Percentiles rank a stretch among this genome's conserved stretches.
Evolutionary conservation across 2,888 invertebrate species (phyloP).

Genomic region (Lordiphosa fenestrarum): DNA sequence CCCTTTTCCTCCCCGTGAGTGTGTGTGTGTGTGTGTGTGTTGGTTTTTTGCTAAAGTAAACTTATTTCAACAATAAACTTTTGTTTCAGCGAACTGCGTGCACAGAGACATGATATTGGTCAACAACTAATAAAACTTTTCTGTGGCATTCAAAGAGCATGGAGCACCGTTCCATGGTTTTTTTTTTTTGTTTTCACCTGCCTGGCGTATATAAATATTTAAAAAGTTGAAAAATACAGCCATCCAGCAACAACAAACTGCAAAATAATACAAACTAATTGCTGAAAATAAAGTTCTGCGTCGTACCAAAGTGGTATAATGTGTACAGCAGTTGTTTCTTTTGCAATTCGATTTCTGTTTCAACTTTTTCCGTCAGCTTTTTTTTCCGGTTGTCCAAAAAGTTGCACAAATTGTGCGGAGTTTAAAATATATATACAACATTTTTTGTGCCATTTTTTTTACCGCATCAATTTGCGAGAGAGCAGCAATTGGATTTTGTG

Average conservation of each 20-base stretch:
- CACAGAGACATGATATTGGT: slow-evolving; percentile 42
- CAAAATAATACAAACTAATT: slow-evolving; percentile 69
- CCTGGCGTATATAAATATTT: slow-evolving; percentile 52
- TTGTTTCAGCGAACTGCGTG: not conserved
- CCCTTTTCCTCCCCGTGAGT: not conserved
- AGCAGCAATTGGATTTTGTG: slow-evolving; percentile 42
- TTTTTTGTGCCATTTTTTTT: slow-evolving; percentile 6
- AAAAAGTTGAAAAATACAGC: slow-evolving; percentile 51
- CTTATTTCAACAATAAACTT: slow-evolving; percentile 17
- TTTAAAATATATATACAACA: slow-evolving; percentile 1
- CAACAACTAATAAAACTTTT: slow-evolving; percentile 68
- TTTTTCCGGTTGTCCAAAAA: slow-evolving; percentile 1
- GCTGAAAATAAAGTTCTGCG: slow-evolving; percentile 57
- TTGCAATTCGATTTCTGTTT: slow-evolving; percentile 13
- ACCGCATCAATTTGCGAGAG: slow-evolving; percentile 7
- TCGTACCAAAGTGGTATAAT: slow-evolving; percentile 39
- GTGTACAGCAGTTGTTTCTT: slow-evolving; percentile 8
- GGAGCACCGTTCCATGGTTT: slow-evolving; percentile 15
- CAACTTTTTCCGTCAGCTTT: not conserved
- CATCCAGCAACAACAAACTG: slow-evolving; percentile 27
- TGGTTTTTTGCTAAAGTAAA: slow-evolving; percentile 6
- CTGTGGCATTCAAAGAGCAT: slow-evolving; percentile 43
- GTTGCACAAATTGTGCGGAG: slow-evolving; percentile 7
- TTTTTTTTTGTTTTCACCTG: slow-evolving; percentile 31
- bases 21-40: not conserved